These are phyloP conservation scores for Sebastes ruberrimus DNA, from an alignment of 2,797 vertebrate genomes.

Conservation along the genomic window DNA sequence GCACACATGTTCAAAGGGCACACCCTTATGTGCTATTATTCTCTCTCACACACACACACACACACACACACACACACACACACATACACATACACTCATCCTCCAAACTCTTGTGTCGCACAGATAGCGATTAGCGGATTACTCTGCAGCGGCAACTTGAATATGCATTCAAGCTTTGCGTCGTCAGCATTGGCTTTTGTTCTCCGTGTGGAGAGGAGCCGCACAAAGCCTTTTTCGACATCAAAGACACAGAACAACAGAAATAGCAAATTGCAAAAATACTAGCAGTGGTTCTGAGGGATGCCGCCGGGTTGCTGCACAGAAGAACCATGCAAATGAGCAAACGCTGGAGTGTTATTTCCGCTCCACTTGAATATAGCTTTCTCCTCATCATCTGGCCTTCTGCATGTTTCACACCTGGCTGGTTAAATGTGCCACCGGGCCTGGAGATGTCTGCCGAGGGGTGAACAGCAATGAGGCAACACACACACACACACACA, in stretches of 20 bases:
- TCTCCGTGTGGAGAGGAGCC: conserved; percentile 45
- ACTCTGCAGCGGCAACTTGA: conserved; percentile 55
- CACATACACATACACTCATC: conserved; percentile 13
- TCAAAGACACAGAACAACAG: conserved; percentile 56
- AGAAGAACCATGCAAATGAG: conserved; percentile 49
- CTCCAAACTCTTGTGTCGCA: conserved; percentile 56
- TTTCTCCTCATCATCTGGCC: conserved; percentile 71
- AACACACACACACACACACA: not conserved
- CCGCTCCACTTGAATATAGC: conserved; percentile 61
- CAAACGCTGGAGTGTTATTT: conserved; percentile 52
- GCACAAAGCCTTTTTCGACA: conserved; percentile 47
- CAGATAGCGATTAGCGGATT: conserved; percentile 68
- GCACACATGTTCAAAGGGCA: conserved; percentile 23
- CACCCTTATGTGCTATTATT: conserved; percentile 23
- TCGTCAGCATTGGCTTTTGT: conserved; percentile 71
- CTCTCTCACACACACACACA: not conserved
- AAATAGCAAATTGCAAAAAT: conserved; percentile 49
- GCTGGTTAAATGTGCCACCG: conserved; percentile 73
- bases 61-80: not conserved
- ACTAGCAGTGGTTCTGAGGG: conserved; percentile 34
- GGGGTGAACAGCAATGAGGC: conserved; percentile 25
- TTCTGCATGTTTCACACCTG: conserved; percentile 74
- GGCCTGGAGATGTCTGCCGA: conserved; percentile 43
- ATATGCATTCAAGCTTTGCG: conserved; percentile 60
- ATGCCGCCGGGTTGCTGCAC: conserved; percentile 26